Base-by-base conservation (phyloP, 2,888 invertebrate species). In the Operophtera brumata region DNA sequence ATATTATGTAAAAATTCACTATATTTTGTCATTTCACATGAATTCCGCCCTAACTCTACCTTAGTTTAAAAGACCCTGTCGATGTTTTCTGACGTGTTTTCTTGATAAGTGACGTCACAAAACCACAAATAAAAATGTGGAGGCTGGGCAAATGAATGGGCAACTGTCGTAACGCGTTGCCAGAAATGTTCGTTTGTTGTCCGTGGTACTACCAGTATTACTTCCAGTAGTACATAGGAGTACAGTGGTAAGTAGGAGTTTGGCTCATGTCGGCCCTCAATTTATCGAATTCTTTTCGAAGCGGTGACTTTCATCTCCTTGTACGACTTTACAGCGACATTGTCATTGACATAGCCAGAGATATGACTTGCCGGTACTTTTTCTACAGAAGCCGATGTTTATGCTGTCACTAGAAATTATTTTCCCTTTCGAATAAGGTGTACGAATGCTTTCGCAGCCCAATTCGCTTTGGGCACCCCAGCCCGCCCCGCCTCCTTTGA, bases 31-130 rank as follows among this genome's bases (percentile, higher is more conserved):
- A 43, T 43, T 55, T 45, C 11, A 37, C 39, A 64, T 73, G 71
- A 73, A 70, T 66, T 70, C 80, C 75, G 65, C 77, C 82, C 85
- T 87, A 85, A 84, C 72, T 77, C 87, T 89, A 89, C 77, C 88
- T 87, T 88, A 89, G 78, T 81, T 84, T 83, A 82, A 83, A 84
- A 83, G 85, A 89, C 89, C 89, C 89, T 90, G 89, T 89, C 85
- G 75, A 69, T 71, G 70, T 71, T 73, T 65, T 64, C 64, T 64
- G 66, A 69, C 67, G 62, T 53, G 43, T 54, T 57, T 64, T 54
- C 35, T 48, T 46, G 40, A 53, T 35, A 60, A 62, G 64, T 69
- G 56, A 70, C 64, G 66, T 64, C 65, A 69, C 66, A 56, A 69
- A 68, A 67, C 62, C 60, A 67, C 59, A 66, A 61, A 59, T 44